These are phyloP conservation scores for Scylla paramamosain DNA, from an alignment of 1,140 invertebrate genomes.

Conservation along the genomic window DNA sequence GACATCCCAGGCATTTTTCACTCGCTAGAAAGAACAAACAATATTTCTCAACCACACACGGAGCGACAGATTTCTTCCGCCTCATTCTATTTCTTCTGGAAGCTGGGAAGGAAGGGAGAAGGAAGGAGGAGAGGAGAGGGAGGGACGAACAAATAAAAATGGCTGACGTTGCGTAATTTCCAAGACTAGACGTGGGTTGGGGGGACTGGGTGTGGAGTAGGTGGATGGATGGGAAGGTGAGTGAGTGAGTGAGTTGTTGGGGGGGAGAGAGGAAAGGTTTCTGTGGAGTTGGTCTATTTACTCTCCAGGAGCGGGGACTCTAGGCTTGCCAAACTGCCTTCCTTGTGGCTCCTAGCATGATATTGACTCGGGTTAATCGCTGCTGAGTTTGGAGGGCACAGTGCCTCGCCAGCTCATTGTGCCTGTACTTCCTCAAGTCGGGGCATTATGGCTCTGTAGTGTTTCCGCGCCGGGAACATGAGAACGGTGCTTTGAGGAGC, in stretches of 20 bases:
- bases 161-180: constrained; percentile 3
- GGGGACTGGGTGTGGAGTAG: not conserved
- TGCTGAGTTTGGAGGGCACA: not conserved
- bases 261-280: not conserved
- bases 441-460: not conserved
- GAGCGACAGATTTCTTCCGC: not conserved
- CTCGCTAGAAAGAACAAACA: not conserved
- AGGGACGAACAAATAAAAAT: not conserved
- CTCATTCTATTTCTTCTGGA: not conserved
- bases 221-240: not conserved
- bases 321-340: not conserved
- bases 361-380: not conserved
- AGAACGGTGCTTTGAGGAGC: not conserved
- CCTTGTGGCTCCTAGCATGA: not conserved
- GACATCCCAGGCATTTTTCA: not conserved
- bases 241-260: not conserved
- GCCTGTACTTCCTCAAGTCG: not conserved
- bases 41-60: not conserved
- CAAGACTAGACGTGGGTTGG: not conserved
- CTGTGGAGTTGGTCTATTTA: not conserved
- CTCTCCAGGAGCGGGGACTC: not conserved
- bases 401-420: not conserved
- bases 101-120: too few relatives aligned
- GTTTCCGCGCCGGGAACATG: not conserved
- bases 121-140: not conserved